Evolutionary conservation across 2,113 vertebrate genomes (phyloP), one percentile per base, ranked within the genome.

Genomic region (Mugil cephalus): DNA sequence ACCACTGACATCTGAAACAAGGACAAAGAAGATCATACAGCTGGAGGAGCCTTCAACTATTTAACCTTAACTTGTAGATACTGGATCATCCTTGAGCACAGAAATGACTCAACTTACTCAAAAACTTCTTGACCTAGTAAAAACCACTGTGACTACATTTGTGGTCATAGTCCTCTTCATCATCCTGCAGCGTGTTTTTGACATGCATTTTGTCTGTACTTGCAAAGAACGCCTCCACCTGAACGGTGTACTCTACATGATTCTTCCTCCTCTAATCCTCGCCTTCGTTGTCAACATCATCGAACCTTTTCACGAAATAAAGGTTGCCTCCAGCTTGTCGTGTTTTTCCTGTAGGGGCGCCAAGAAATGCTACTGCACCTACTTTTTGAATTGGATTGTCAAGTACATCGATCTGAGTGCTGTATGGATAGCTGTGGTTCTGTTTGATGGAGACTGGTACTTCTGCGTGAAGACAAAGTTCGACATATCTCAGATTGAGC

Each of bases 311-410:
- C 39, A 51, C 0, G 1, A 7, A 7, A 47, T 1, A 4, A 47
- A 8, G 18, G n/a, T 7, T 6, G 18, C 38, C 30, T 18, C 14
- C 6, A 13, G 11, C 3, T 3, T 30, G 24, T 30, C 5, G n/a
- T 30, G 24, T 5, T 30, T 30, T 30, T 8, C n/a, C n/a, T 45
- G 5, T 15, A 7, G 1, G 0, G 12, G 10, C n/a, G 17, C 15
- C 24, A 0, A 0, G 10, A 11, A 7, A 7, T 21, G 10, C 21
- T 0, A 0, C 2, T 19, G 1, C 0, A 8, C 4, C 18, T 11
- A 0, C 42, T 0, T n/a, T 6, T 6, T 7, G 0, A 19, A 21
- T 10, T 3, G 40, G 6, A 0, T 38, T 0, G 0, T 51, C 0
- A 55, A 45, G 0, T 70, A 18, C 2, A 0, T 71, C 2, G 0